Conservation (phyloP, 1,140 invertebrate species). For the Leucophenga varia region DNA sequence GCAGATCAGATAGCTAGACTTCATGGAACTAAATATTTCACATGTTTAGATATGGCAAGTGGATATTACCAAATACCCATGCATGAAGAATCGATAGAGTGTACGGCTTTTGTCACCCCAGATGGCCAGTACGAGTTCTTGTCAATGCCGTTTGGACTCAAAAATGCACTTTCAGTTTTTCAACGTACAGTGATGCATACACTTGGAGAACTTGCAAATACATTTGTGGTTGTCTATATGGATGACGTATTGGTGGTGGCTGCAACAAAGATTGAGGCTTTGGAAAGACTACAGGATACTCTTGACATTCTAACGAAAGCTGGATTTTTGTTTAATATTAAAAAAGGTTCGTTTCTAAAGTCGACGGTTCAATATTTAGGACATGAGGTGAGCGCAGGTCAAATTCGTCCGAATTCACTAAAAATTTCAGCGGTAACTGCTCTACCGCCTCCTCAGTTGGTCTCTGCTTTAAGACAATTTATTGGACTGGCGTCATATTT, state of each 20-base stretch:
- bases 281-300: slow-evolving; percentile 8
- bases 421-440: slow-evolving; percentile 7
- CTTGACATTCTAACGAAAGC: slow-evolving; percentile 1
- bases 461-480: slow-evolving; percentile 6
- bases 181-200: too few relatives aligned
- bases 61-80: slow-evolving; percentile 4
- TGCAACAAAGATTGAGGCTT: slow-evolving; percentile 5
- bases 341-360: slow-evolving; percentile 10
- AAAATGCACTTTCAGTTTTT: slow-evolving; percentile 3
- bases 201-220: slow-evolving; percentile 10
- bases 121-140: slow-evolving; percentile 9
- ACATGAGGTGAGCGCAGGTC: slow-evolving; percentile 7
- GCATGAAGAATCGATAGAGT: slow-evolving; percentile 5
- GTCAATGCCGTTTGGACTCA: slow-evolving; percentile 10
- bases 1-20: slow-evolving; percentile 7
- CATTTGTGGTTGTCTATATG: slow-evolving; percentile 10
- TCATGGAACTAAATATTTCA: slow-evolving; percentile 11
- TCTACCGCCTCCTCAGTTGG: slow-evolving; percentile 5
- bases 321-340: slow-evolving; percentile 6
- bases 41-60: slow-evolving; percentile 7
- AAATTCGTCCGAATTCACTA: slow-evolving; percentile 11
- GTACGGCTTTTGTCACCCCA: too few relatives aligned
- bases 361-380: slow-evolving; percentile 11
- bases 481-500: slow-evolving; percentile 8
- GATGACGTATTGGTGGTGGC: slow-evolving; percentile 7